Evolutionary conservation across 2,797 vertebrate species (phyloP).

Genomic region (Picus viridis): DNA sequence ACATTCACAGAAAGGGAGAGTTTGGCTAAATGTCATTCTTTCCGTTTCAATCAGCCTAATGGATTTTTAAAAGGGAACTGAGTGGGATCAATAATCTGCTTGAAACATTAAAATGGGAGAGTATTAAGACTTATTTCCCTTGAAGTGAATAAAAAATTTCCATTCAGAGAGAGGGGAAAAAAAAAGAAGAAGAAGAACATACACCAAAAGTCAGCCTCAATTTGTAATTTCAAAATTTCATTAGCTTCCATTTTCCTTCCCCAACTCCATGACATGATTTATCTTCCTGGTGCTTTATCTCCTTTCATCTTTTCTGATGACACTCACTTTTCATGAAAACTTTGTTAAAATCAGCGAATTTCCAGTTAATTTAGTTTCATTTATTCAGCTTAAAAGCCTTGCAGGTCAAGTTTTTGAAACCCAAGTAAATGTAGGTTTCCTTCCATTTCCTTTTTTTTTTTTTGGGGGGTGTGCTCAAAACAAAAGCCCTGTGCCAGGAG

Average conservation of each 20-base stretch:
- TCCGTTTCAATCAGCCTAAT: not conserved
- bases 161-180: not conserved
- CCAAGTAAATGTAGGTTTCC: not conserved
- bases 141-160: not conserved
- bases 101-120: not conserved
- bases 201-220: not conserved
- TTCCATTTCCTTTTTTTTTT: not conserved
- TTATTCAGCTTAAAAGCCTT: not conserved
- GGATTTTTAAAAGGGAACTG: not conserved
- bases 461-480: not conserved
- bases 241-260: not conserved
- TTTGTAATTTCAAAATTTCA: slow-evolving; percentile 1
- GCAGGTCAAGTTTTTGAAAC: not conserved
- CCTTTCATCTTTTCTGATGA: not conserved
- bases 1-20: not conserved
- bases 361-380: not conserved
- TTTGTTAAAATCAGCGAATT: not conserved
- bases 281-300: not conserved
- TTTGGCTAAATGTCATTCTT: not conserved
- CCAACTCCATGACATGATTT: not conserved
- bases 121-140: not conserved
- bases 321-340: not conserved
- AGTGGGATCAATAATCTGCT: not conserved
- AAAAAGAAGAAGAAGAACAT: not conserved
- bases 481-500: not conserved